Percentiles rank a stretch among this genome's conserved stretches.
These are phyloP conservation scores for Popillia japonica DNA, from an alignment of 1,140 invertebrate genomes.

Conservation along the genomic window DNA sequence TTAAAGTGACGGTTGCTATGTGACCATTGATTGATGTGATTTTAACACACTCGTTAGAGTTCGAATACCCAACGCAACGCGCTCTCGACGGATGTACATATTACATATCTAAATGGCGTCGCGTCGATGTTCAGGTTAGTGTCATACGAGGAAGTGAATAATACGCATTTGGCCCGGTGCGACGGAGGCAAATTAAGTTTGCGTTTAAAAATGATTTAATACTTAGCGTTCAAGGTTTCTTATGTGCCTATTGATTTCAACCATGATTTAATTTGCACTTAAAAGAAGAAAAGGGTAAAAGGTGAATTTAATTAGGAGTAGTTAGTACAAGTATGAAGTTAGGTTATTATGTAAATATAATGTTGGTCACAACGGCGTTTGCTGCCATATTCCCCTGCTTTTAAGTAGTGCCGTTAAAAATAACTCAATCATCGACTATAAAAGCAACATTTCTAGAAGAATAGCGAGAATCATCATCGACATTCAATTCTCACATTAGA, in stretches of 20 bases:
- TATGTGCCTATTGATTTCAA: neutral
- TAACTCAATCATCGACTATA: no score
- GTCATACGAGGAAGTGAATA: neutral
- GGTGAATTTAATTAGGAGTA: no score
- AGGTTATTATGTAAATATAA: no score
- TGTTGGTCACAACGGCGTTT: no score
- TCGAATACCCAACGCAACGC: slow-evolving; percentile 43
- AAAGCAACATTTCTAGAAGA: no score
- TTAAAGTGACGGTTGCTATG: slow-evolving; percentile 53
- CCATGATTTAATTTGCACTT: neutral
- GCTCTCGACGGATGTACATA: neutral
- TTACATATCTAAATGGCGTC: slow-evolving; percentile 45
- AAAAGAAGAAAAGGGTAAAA: neutral
- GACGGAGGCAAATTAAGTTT: neutral
- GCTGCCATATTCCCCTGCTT: no score
- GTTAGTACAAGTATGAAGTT: no score
- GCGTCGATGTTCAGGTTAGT: slow-evolving; percentile 41
- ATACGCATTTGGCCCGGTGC: neutral
- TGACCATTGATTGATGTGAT: slow-evolving; percentile 59
- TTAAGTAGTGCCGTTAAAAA: no score
- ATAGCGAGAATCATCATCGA: no score
- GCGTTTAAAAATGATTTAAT: neutral
- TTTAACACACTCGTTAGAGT: slow-evolving; percentile 57
- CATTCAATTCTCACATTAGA: no score
- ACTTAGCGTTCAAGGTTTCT: neutral